Percentiles rank a stretch among this genome's conserved stretches.
phyloP scores from a whole-genome alignment of 2,888 invertebrate genomes.

The Acrocera orbiculus region DNA sequence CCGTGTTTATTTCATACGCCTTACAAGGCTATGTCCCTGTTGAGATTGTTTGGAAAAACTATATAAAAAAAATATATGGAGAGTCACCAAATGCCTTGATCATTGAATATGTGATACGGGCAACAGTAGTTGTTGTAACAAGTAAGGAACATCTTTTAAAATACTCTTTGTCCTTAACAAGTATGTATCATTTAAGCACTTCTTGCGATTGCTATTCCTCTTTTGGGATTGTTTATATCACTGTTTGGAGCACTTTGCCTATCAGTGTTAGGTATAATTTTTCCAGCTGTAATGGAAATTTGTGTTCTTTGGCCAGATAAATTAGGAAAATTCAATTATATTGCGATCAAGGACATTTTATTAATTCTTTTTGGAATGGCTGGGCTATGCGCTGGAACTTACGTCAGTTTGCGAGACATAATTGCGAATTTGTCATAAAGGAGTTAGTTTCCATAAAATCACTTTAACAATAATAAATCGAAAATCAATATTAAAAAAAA shows the following conservation, averaged over 20 bases:
- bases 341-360: constrained; percentile 35
- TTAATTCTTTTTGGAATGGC: constrained; percentile 42
- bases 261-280: constrained; percentile 53
- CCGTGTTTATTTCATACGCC: constrained; percentile 67
- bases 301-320: constrained; percentile 50
- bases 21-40: constrained; percentile 82
- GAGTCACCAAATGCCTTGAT: constrained; percentile 24
- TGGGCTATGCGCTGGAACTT: constrained; percentile 48
- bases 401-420: constrained; percentile 24
- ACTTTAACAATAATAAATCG: no score
- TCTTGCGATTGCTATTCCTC: constrained; percentile 50
- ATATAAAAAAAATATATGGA: constrained; percentile 27
- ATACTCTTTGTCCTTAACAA: not conserved
- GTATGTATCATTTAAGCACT: constrained; percentile 40
- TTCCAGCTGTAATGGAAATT: constrained; percentile 56
- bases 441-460: no score
- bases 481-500: no score
- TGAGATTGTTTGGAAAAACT: constrained; percentile 50
- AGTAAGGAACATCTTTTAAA: constrained; percentile 35
- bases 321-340: constrained; percentile 32
- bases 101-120: constrained; percentile 36
- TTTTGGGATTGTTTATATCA: constrained; percentile 55
- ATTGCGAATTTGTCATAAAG: no score
- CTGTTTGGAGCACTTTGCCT: constrained; percentile 57
- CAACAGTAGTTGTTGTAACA: constrained; percentile 37